phyloP scores from a whole-genome alignment of 64 coral and sea anemone genomes.

The Trachythela sp. region DNA sequence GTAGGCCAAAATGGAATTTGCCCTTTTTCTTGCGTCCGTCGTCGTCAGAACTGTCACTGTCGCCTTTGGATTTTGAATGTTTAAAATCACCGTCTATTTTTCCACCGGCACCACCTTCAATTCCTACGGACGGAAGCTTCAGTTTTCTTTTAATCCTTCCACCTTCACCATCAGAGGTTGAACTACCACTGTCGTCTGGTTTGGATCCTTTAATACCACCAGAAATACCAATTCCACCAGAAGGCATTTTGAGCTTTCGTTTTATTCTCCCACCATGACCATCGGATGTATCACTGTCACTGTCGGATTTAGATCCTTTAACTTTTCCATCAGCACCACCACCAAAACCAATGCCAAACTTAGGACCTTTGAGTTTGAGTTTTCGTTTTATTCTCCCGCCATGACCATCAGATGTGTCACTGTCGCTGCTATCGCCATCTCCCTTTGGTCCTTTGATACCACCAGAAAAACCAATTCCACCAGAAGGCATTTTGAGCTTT shows the following conservation, averaged over 20 bases:
- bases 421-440: neutral
- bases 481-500: neutral
- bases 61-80: neutral
- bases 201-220: neutral
- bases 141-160: neutral
- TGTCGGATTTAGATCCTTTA: neutral
- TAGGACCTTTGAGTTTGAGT: neutral
- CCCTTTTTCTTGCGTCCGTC: too few relatives aligned
- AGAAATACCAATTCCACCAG: neutral
- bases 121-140: too few relatives aligned
- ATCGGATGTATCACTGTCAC: neutral
- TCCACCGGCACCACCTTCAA: too few relatives aligned
- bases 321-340: neutral
- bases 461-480: neutral
- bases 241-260: neutral
- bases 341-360: neutral
- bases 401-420: neutral
- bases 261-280: neutral
- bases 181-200: neutral
- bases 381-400: neutral
- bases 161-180: neutral
- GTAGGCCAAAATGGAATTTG: neutral
- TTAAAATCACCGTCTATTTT: neutral
- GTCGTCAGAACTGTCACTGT: neutral
- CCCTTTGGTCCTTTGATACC: neutral